A percentile compares a stretch with the other conserved stretches of the same genome.
Conservation (phyloP, 2,888 invertebrate species). For the Himalopsyche anomala region DNA sequence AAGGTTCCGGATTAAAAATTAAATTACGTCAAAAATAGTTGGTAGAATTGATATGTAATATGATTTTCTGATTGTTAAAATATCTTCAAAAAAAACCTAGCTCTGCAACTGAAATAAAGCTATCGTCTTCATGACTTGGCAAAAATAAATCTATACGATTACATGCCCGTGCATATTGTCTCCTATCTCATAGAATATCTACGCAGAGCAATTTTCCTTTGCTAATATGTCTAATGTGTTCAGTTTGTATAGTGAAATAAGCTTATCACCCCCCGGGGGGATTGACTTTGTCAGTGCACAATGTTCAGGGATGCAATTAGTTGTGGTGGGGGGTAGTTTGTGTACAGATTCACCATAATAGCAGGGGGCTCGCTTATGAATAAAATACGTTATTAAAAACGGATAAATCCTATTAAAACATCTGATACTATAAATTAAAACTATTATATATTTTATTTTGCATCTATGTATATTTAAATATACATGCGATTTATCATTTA, state of each 20-base stretch:
- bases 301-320: conserved; percentile 62
- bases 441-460: neutral
- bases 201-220: neutral
- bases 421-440: neutral
- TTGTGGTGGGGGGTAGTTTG: conserved; percentile 53
- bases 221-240: conserved; percentile 50
- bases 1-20: too few relatives aligned
- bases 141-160: too few relatives aligned
- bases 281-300: conserved; percentile 57
- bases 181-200: neutral
- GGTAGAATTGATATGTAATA: too few relatives aligned
- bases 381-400: conserved; percentile 29
- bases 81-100: too few relatives aligned
- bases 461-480: too few relatives aligned
- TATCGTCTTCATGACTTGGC: too few relatives aligned
- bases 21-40: too few relatives aligned
- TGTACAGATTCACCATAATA: conserved; percentile 45
- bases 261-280: conserved; percentile 51
- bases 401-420: conserved; percentile 22
- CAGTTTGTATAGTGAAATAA: conserved; percentile 52
- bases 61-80: too few relatives aligned
- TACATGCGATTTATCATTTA: too few relatives aligned
- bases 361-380: conserved; percentile 24
- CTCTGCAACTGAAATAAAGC: too few relatives aligned
- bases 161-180: neutral